Conservation (phyloP, 2,888 invertebrate species). For the Cancer borealis region DNA sequence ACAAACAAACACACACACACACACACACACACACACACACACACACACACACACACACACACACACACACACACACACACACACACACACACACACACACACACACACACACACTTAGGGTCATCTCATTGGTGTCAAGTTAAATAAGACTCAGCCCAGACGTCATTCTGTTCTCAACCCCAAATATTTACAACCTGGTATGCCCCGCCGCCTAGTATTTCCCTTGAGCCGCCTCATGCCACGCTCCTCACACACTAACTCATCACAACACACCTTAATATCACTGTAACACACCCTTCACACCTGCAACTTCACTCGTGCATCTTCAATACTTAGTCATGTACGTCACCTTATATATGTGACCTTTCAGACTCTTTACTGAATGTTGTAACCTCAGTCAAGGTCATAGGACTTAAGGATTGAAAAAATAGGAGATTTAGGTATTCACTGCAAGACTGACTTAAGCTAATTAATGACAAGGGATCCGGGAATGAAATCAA, state of each 20-base stretch:
- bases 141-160: too few species aligned
- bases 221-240: too few species aligned
- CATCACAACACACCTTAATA: too few species aligned
- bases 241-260: too few species aligned
- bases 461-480: neutral
- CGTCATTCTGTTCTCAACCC: too few species aligned
- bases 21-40: neutral
- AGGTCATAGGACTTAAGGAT: neutral
- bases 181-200: too few species aligned
- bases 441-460: neutral
- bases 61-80: constrained; percentile 50
- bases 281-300: too few species aligned
- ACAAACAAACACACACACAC: neutral
- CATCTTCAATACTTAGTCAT: neutral
- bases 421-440: neutral
- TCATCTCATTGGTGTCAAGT: too few species aligned
- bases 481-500: neutral
- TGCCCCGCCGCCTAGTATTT: too few species aligned
- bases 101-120: neutral
- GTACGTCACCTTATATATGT: neutral
- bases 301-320: too few species aligned
- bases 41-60: neutral
- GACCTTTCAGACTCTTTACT: neutral
- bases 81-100: constrained; percentile 45
- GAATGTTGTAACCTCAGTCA: neutral